Percentiles rank a stretch among this genome's conserved stretches.
Evolutionary conservation across 2,113 vertebrate genomes (phyloP).

Genomic region (Perognathus longimembris): DNA sequence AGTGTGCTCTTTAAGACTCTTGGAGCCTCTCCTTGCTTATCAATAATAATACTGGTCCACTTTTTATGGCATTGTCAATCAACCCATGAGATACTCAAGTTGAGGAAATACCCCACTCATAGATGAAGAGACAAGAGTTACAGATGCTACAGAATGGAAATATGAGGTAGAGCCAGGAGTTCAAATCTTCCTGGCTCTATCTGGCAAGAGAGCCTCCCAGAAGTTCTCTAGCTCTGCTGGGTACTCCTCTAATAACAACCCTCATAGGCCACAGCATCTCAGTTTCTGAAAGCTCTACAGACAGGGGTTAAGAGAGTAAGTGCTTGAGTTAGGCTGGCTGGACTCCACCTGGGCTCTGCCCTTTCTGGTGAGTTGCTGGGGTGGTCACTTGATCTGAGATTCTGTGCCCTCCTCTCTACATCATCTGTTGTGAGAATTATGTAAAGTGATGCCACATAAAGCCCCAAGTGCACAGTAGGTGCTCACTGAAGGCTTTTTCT

Average conservation of each 20-base stretch:
- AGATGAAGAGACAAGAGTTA: not conserved
- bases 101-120: not conserved
- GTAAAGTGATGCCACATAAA: fast-evolving
- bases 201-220: not conserved
- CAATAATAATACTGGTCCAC: conserved; percentile 6
- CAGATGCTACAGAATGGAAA: not conserved
- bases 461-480: not conserved
- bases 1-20: not conserved
- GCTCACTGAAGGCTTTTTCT: not conserved
- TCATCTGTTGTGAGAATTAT: not conserved
- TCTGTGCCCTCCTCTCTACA: not conserved
- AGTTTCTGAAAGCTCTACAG: not conserved
- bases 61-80: not conserved
- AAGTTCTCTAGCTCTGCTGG: not conserved
- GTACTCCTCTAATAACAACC: not conserved
- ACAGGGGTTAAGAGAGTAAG: not conserved
- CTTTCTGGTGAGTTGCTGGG: not conserved
- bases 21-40: not conserved
- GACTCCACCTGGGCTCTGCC: not conserved
- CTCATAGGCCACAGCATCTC: not conserved
- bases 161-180: not conserved
- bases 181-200: not conserved
- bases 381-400: not conserved
- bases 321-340: not conserved
- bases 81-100: not conserved